These are phyloP conservation scores for Triops longicaudatus DNA, from an alignment of 1,140 invertebrate genomes.

Conservation along the genomic window DNA sequence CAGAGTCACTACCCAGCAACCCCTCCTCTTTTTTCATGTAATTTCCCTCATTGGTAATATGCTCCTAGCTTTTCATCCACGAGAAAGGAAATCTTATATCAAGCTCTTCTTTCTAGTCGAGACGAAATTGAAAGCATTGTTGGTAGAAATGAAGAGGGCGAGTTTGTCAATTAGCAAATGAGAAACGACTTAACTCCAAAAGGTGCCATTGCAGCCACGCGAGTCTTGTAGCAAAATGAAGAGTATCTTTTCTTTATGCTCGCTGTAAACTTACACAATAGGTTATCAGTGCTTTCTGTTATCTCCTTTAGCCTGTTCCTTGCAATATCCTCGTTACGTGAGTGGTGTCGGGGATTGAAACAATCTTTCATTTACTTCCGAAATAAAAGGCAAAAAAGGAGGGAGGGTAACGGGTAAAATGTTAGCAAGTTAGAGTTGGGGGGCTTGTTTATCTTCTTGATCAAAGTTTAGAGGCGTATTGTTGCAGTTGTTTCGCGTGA, in stretches of 20 bases:
- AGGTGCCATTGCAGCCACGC: not conserved
- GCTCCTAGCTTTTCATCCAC: not conserved
- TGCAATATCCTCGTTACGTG: not conserved
- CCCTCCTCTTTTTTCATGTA: not conserved
- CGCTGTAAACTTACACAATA: not conserved
- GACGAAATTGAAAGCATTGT: not conserved
- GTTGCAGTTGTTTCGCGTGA: not conserved
- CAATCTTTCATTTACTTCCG: not conserved
- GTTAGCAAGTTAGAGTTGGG: not conserved
- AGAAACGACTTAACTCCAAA: not conserved
- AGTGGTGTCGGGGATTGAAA: not conserved
- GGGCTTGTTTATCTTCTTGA: not conserved
- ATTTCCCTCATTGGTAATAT: not conserved
- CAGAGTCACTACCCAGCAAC: not conserved
- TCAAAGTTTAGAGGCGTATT: not conserved
- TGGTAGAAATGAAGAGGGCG: not conserved
- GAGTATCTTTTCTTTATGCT: not conserved
- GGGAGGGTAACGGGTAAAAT: not conserved
- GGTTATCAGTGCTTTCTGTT: not conserved
- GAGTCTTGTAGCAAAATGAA: not conserved
- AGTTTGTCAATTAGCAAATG: conserved; percentile 8
- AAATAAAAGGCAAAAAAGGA: not conserved
- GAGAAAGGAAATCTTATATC: not conserved
- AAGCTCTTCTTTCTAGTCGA: not conserved
- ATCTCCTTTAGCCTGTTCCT: conserved; percentile 1